phyloP scores from a whole-genome alignment of 2,113 vertebrate species.

The Toxotes chatareus region DNA sequence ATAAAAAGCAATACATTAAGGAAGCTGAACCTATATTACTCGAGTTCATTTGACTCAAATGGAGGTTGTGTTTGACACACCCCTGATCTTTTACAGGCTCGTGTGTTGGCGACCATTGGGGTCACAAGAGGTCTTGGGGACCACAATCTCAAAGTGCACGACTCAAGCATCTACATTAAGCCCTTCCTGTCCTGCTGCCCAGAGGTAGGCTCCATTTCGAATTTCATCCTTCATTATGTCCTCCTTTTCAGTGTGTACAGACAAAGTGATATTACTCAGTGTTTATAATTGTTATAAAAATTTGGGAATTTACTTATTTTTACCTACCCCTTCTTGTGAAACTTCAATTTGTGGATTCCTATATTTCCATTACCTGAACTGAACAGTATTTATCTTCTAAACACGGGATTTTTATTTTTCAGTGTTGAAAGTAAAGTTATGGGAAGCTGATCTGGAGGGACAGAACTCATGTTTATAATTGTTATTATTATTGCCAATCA shows the following conservation, averaged over 20 bases:
- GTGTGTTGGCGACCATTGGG: conserved; percentile 97
- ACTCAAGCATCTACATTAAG: conserved; percentile 98
- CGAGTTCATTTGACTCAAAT: background rate
- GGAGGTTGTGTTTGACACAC: background rate
- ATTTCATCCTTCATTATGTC: background rate
- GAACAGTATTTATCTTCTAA: background rate
- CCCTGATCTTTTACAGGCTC: conserved; percentile 85
- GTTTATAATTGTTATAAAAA: background rate
- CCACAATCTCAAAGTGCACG: conserved; percentile 96
- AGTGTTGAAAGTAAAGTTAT: background rate
- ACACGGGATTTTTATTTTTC: too few relatives aligned
- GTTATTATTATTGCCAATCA: background rate
- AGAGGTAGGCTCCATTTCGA: conserved; percentile 86
- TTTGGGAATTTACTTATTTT: background rate
- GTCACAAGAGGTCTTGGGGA: conserved; percentile 97
- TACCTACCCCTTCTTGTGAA: background rate
- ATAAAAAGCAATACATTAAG: background rate
- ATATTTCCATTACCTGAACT: background rate
- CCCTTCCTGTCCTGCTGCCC: conserved; percentile 97
- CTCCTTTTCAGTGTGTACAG: background rate
- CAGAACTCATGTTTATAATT: background rate
- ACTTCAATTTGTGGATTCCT: too few relatives aligned
- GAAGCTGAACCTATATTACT: background rate
- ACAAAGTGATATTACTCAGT: background rate
- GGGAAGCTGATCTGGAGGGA: background rate